Conservation (phyloP, 2,888 invertebrate species). For the Drosophila multiciliata region DNA sequence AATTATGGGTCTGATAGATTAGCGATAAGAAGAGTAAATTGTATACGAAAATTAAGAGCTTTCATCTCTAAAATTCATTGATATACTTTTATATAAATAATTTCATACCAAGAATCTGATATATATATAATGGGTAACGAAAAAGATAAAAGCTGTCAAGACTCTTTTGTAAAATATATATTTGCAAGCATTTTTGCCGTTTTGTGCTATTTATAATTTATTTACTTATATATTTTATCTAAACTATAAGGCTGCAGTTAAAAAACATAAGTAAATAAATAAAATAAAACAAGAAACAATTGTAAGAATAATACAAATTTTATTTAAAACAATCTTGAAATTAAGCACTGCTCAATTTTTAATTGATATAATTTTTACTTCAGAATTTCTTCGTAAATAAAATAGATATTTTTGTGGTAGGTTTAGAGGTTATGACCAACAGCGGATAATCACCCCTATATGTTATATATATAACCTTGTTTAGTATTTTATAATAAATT, state of each 20-base stretch:
- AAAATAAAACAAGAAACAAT: not conserved
- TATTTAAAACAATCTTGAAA: not conserved
- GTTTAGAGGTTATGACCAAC: not conserved
- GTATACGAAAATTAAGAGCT: not conserved
- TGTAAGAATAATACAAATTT: not conserved
- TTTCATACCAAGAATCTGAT: not conserved
- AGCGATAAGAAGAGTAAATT: not conserved
- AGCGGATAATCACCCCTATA: not conserved
- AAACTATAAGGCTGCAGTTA: not conserved
- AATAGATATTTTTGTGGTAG: not conserved
- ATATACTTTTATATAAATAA: not conserved
- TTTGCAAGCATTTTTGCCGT: not conserved
- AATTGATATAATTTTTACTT: not conserved
- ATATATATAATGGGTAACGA: not conserved
- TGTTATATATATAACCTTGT: not conserved
- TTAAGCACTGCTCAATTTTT: not conserved
- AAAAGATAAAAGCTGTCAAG: not conserved
- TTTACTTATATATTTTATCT: not conserved
- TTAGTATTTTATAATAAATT: not conserved
- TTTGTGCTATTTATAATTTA: too few species aligned
- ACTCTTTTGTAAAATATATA: not conserved
- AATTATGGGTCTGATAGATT: conserved; percentile 28
- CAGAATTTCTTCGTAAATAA: not conserved
- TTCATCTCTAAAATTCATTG: not conserved
- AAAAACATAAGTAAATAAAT: not conserved